These are phyloP conservation scores for Diplodus sargus DNA, from an alignment of 2,797 vertebrate species.

Conservation along the genomic window DNA sequence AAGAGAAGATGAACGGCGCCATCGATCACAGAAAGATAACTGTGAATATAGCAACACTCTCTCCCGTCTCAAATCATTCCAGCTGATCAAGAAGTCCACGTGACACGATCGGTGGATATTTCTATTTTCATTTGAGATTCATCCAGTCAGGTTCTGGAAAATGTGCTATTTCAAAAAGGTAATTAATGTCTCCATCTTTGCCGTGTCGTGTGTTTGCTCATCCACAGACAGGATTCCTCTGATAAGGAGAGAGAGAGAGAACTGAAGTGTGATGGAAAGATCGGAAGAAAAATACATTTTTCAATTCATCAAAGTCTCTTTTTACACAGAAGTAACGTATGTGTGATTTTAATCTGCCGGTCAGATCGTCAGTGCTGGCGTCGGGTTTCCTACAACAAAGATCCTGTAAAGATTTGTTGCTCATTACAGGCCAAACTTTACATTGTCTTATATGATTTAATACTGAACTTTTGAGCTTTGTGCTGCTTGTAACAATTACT, in stretches of 20 bases:
- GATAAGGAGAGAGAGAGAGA: slow-evolving; percentile 64
- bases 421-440: background rate
- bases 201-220: slow-evolving; percentile 72
- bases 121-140: slow-evolving; percentile 63
- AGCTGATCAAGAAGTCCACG: slow-evolving; percentile 8
- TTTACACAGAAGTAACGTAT: slow-evolving; percentile 13
- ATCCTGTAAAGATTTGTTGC: background rate
- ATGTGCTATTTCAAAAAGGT: slow-evolving; percentile 61
- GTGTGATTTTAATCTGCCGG: slow-evolving; percentile 19
- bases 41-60: slow-evolving; percentile 32
- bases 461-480: background rate
- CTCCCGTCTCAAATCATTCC: slow-evolving; percentile 28
- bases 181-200: slow-evolving; percentile 74
- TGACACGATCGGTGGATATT: slow-evolving; percentile 34
- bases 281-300: slow-evolving; percentile 19
- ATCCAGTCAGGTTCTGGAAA: slow-evolving; percentile 56
- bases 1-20: slow-evolving; percentile 21
- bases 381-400: slow-evolving; percentile 4
- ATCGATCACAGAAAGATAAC: slow-evolving; percentile 41
- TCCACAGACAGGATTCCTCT: slow-evolving; percentile 70
- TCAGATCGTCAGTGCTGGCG: background rate
- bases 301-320: slow-evolving; percentile 24
- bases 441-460: background rate
- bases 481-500: background rate
- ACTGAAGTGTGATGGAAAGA: slow-evolving; percentile 28